Base-by-base conservation (phyloP, 2,888 invertebrate genomes). In the Nymphalis polychloros region DNA sequence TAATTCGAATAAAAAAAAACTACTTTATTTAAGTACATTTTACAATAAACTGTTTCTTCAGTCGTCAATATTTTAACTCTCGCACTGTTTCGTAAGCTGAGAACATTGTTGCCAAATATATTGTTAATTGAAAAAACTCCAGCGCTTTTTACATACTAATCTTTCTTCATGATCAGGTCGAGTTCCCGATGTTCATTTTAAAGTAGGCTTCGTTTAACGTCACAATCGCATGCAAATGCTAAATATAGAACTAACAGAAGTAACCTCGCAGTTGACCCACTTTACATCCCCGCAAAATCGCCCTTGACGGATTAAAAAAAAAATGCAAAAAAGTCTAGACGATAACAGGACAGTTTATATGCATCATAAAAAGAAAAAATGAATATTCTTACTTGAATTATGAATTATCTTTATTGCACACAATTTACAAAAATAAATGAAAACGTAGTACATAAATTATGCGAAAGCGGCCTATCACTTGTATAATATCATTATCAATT, bases 201-300 rank as follows among this genome's bases (percentile, higher is more conserved):
- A 84, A 81, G 69, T 79, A 84, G 81, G 85, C 81, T 80, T 82
- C 83, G 64, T 68, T 73, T 84, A 83, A 86, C 88, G 87, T 88
- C 86, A 86, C 73, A 67, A 76, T 80, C 75, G 82, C 83, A 83
- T 81, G 80, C 75, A 75, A 69, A 68, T 69, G 82, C 83, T 87
- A 86, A 84, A 86, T 81, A 86, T 87, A 88, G 84, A 77, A 73
- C 72, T 68, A 62, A 61, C 71, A 70, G 71, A 69, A 73, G 75
- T 73, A 78, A 76, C 78, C 78, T 77, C 76, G 75, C 78, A 75
- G 75, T 77, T 86, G 86, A 88, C 88, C 87, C 78, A 86, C 80
- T 77, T 79, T 60, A 67, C 52, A 59, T 31, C 50, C 23, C 49
- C 60, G 64, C 59, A 49, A 20, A 63, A 64, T 46, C 60, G 68